phyloP scores from a whole-genome alignment of 2,797 vertebrate genomes.

The Tadarida brasiliensis region DNA sequence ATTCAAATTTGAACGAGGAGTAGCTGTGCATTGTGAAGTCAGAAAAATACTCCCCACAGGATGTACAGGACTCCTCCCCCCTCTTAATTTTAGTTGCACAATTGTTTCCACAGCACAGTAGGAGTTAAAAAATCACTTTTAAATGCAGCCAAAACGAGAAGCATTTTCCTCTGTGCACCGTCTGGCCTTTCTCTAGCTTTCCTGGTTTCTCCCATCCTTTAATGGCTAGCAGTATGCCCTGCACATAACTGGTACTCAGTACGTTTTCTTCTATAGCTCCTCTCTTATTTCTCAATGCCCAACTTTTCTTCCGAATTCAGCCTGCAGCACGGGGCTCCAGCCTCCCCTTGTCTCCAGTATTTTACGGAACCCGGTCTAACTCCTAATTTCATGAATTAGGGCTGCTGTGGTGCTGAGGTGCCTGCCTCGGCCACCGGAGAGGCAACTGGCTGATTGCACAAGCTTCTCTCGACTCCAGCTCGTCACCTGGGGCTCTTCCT shows the following conservation, averaged over 20 bases:
- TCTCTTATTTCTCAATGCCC: neutral
- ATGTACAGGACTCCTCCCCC: neutral
- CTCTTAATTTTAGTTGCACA: neutral
- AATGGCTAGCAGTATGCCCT: too few species aligned
- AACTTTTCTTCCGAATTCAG: neutral
- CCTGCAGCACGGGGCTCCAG: neutral
- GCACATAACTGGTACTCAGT: too few species aligned
- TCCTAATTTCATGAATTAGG: neutral
- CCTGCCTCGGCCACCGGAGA: neutral
- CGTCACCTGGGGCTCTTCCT: neutral
- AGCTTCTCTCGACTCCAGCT: neutral
- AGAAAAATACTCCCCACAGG: neutral
- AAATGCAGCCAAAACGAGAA: neutral
- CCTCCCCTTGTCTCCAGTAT: neutral
- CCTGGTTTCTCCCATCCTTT: neutral
- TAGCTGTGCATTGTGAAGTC: neutral
- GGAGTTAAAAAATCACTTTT: neutral
- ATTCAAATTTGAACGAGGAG: neutral
- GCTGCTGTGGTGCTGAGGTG: neutral
- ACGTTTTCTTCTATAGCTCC: neutral
- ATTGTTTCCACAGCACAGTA: neutral
- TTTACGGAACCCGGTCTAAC: neutral
- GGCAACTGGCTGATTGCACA: neutral
- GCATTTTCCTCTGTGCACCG: neutral
- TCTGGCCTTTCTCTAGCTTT: neutral